These are phyloP conservation scores for Caenorhabditis briggsae DNA, from an alignment of 1,140 invertebrate genomes.

Conservation along the genomic window DNA sequence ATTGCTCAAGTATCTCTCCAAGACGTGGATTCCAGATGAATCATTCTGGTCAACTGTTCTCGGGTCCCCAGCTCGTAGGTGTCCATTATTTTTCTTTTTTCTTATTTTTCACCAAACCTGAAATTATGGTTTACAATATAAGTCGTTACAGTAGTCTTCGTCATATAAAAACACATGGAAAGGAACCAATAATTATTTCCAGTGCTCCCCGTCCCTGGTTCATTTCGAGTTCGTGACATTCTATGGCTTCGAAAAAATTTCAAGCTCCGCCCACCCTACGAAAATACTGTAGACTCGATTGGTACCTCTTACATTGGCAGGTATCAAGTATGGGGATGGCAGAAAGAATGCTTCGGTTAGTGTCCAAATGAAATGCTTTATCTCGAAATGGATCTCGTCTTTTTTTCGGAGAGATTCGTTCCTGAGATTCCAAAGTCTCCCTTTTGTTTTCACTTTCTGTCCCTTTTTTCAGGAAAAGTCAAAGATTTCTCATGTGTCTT, in stretches of 20 bases:
- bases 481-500: constrained; percentile 72
- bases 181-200: constrained; percentile 5
- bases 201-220: constrained; percentile 69
- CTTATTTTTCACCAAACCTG: too few species aligned
- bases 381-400: constrained; percentile 2
- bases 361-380: neutral
- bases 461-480: constrained; percentile 68
- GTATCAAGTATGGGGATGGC: constrained; percentile 65
- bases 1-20: constrained; percentile 63
- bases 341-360: constrained; percentile 58
- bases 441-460: constrained; percentile 5
- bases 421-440: neutral
- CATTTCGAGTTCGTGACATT: constrained; percentile 66
- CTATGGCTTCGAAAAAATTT: constrained; percentile 57
- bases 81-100: neutral
- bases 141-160: too few species aligned
- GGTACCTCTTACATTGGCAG: constrained; percentile 61
- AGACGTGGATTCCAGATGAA: constrained; percentile 70
- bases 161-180: too few species aligned
- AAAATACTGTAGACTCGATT: constrained; percentile 57
- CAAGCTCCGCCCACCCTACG: constrained; percentile 43
- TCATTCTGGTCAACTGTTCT: constrained; percentile 70
- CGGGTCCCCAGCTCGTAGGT: constrained; percentile 69
- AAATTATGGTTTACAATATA: too few species aligned
- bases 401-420: constrained; percentile 51